phyloP scores from a whole-genome alignment of 2,888 invertebrate genomes.

The Idaea biselata region DNA sequence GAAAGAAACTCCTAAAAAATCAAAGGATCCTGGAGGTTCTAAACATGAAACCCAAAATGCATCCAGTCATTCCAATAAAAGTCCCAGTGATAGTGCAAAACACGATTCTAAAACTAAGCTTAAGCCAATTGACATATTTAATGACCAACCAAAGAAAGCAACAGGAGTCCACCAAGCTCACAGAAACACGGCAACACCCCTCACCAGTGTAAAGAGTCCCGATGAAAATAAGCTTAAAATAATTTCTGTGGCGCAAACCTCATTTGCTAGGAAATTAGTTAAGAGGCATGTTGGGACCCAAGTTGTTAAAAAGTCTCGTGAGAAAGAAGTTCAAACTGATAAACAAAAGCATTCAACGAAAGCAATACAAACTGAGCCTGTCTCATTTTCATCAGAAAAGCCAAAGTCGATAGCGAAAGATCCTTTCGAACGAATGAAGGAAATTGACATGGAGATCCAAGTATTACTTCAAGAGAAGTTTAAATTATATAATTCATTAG shows the following conservation, averaged over 20 bases:
- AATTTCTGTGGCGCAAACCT: conserved; percentile 24
- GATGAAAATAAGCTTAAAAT: conserved; percentile 41
- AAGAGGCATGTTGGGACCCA: conserved; percentile 48
- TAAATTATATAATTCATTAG: conserved; percentile 76
- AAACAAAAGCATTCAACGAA: conserved; percentile 36
- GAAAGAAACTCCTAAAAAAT: conserved; percentile 53
- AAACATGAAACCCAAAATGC: conserved; percentile 43
- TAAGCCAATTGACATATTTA: conserved; percentile 68
- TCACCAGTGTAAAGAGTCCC: conserved; percentile 32
- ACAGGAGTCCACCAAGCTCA: conserved; percentile 48
- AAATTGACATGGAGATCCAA: conserved; percentile 82
- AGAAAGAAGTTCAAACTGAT: conserved; percentile 56
- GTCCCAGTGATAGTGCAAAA: conserved; percentile 55
- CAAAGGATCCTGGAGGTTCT: conserved; percentile 36
- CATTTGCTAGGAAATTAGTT: conserved; percentile 33
- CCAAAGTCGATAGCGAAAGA: conserved; percentile 42
- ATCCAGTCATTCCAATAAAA: conserved; percentile 54
- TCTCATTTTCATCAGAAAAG: conserved; percentile 29
- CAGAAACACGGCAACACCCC: conserved; percentile 54
- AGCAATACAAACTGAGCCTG: conserved; percentile 54
- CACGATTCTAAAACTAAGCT: conserved; percentile 56
- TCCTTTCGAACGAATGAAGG: conserved; percentile 79
- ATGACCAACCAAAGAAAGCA: conserved; percentile 53
- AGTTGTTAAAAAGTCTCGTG: conserved; percentile 41
- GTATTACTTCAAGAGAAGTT: conserved; percentile 80